Evolutionary conservation across 2,113 vertebrate species (phyloP), one percentile per base, ranked within the genome.

Genomic region (Cyprinodon variegatus): DNA sequence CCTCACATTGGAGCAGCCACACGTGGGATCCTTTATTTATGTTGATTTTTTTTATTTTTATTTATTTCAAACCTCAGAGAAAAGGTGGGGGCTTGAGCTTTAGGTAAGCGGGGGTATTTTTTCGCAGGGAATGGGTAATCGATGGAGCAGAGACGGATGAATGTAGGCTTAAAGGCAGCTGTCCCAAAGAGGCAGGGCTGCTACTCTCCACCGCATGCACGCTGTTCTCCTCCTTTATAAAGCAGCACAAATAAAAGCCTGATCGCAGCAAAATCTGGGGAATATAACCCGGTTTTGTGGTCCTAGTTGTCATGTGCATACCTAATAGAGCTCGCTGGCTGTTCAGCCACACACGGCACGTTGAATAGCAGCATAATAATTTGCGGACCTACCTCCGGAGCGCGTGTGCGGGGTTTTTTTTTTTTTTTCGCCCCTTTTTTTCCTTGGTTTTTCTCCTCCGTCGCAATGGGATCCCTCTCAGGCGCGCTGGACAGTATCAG

Each of bases 401-500:
- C 88, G 86, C 85, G 11, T 61, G 60, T 61, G 29, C 36, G 22
- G 86, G 81, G 78, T 67, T 13, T 61, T 60, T 41, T 20, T 61
- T 60, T 41, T 20, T 2, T 63, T n/a, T 15, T 13, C 17, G 2
- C 87, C 83, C 73, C 72, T 86, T 37, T 13, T 4, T 17, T 41
- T 22, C 64, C 64, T 45, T 20, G 6, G 50, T n/a, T 57, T 53
- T 53, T 57, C 20, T 17, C 86, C 85, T 72, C 70, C 88, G 89
- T 79, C 90, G 90, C 92, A 91, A 81, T 88, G 87, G 87, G 90
- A 83, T 93, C 89, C 91, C 85, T 79, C 87, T 89, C 92, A 68
- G 86, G 79, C 53, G 87, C 86, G 81, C 81, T 72, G 82, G 83
- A 87, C 88, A 79, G 88, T 83, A 88, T 90, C 86, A 85, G 85